Evolutionary conservation across 2,888 invertebrate genomes (phyloP), one percentile per base, ranked within the genome.

Genomic region (Lochmaea capreae): DNA sequence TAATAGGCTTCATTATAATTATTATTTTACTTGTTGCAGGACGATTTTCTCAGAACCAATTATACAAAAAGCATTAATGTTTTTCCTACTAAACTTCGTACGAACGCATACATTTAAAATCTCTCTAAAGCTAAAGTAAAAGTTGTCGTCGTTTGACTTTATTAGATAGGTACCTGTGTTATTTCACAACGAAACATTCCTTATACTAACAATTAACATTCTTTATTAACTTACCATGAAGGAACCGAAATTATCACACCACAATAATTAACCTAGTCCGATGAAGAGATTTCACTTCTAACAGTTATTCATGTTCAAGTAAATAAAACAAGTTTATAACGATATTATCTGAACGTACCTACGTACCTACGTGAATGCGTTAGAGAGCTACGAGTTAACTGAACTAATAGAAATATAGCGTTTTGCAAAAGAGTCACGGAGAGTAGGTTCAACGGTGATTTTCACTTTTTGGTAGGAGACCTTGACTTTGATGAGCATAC

Each of bases 381-480:
- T 16, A 3, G 11, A 43, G 43, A 63, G 42, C 42, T 18, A 63
- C 43, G 42, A 43, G n/a, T 62, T n/a, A 14, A 63, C 62, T 63
- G 10, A 54, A 63, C 42, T 43, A 42, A 4, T 16, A n/a, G 39
- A 33, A 26, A 5, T 43, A 26, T 33, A 26, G 68, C 46, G 42
- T 52, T 70, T 63, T 39, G 69, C 62, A 42, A 61, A 63, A 16
- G 16, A 18, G 61, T 33, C 61, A 61, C 39, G 49, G 46, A 59
- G 26, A 71, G 58, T 66, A 11, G 54, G 26, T 42, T 42, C 63
- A 57, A 65, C 70, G 33, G 16, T 49, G 65, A 46, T 65, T 71
- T 71, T 71, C 71, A 71, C 71, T 71, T 71, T 71, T 71, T 71
- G 71, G 71, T 71, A 65, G 71, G 71, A 71, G 71, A 18, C 71